phyloP scores from a whole-genome alignment of 2,113 vertebrate genomes.

The Trichechus manatus region DNA sequence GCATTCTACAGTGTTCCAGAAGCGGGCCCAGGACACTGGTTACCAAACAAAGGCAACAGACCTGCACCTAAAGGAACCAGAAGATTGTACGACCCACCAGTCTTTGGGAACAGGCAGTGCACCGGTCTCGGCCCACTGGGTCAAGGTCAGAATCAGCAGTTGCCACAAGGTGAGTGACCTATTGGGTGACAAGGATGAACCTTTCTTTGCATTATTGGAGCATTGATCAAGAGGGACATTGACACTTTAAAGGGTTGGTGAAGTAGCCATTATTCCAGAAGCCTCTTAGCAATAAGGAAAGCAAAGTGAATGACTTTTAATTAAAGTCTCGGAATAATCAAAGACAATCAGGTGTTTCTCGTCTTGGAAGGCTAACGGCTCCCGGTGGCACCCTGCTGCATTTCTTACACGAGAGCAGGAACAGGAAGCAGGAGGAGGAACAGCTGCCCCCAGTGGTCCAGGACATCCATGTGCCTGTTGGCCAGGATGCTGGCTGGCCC shows the following conservation, averaged over 20 bases:
- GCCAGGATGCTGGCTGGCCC: no score
- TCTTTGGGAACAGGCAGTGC: accelerated
- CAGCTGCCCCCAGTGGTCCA: accelerated
- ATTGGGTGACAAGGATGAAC: accelerated
- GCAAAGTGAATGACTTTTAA: neutral
- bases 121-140: accelerated
- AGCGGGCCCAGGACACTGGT: accelerated
- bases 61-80: accelerated
- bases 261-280: neutral
- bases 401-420: accelerated
- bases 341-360: neutral
- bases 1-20: accelerated
- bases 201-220: no score
- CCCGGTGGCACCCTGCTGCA: accelerated
- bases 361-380: accelerated
- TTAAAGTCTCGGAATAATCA: neutral
- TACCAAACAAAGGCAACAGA: accelerated
- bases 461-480: neutral
- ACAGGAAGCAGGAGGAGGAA: neutral
- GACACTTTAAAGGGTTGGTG: accelerated
- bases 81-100: accelerated
- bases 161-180: neutral
- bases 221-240: accelerated
- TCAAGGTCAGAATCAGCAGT: neutral
- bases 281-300: neutral